Evolutionary conservation across 1,140 invertebrate genomes (phyloP).

Genomic region (Drosophila seguyi): DNA sequence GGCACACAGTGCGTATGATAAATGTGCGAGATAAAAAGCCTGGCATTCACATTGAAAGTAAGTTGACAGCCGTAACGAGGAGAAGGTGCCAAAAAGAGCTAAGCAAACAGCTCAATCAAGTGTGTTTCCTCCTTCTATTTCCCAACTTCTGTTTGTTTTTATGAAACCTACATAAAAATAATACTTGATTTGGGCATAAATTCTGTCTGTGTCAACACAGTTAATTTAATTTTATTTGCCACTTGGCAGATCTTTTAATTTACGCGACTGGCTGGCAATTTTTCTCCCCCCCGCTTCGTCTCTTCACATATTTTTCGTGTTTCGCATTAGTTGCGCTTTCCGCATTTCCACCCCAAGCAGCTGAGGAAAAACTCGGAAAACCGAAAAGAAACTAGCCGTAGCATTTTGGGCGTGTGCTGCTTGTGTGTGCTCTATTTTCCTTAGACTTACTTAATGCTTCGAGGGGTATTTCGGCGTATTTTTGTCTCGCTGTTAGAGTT

Average conservation of each 20-base stretch:
- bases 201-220: constrained; percentile 32
- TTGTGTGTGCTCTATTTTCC: constrained; percentile 33
- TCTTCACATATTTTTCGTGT: constrained; percentile 28
- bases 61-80: constrained; percentile 21
- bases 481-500: constrained; percentile 51
- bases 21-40: constrained; percentile 57
- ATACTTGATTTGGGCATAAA: constrained; percentile 25
- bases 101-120: constrained; percentile 17
- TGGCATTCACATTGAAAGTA: constrained; percentile 75
- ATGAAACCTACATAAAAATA: neutral
- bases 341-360: constrained; percentile 51
- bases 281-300: constrained; percentile 10
- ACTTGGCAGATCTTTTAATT: constrained; percentile 56
- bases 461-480: constrained; percentile 40
- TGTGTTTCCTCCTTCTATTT: neutral
- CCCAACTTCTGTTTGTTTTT: constrained; percentile 1
- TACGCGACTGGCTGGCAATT: constrained; percentile 28
- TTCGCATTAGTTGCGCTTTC: constrained; percentile 57
- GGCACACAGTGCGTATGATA: constrained; percentile 71
- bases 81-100: constrained; percentile 25
- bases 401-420: constrained; percentile 69
- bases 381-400: constrained; percentile 17
- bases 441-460: constrained; percentile 41
- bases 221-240: constrained; percentile 34
- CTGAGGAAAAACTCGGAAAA: constrained; percentile 24